phyloP scores from a whole-genome alignment of 1,140 invertebrate species.

The Drosophila mayri region DNA sequence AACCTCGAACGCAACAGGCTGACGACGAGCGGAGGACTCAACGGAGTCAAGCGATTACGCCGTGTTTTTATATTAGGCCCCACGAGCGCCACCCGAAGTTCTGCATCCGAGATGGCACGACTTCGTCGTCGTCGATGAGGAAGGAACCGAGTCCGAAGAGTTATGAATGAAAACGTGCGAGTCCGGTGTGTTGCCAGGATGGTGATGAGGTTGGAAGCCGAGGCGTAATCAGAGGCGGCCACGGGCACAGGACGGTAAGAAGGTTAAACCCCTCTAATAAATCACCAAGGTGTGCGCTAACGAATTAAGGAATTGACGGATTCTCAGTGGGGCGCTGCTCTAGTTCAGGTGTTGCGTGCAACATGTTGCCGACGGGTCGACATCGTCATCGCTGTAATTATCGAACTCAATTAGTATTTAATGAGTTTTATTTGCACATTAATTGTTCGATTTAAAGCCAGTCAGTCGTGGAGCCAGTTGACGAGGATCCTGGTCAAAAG shows the following conservation, averaged over 20 bases:
- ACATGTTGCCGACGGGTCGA: constrained; percentile 24
- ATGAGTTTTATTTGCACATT: constrained; percentile 77
- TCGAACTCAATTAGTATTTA: constrained; percentile 80
- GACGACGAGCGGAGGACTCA: constrained; percentile 81
- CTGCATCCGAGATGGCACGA: constrained; percentile 23
- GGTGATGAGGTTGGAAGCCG: constrained; percentile 8
- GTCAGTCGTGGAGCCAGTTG: constrained; percentile 1
- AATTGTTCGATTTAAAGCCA: constrained; percentile 64
- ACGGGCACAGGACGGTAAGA: constrained; percentile 1
- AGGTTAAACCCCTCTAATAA: constrained; percentile 22
- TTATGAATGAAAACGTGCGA: constrained; percentile 76
- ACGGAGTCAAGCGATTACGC: constrained; percentile 56
- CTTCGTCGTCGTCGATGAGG: constrained; percentile 15
- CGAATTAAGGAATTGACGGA: constrained; percentile 28
- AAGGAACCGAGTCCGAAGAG: constrained; percentile 49
- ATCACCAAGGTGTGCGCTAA: constrained; percentile 33
- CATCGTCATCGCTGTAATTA: constrained; percentile 53
- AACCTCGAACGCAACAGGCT: constrained; percentile 81
- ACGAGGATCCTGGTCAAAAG: constrained; percentile 6
- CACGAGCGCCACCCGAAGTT: constrained; percentile 52
- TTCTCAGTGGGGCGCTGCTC: constrained; percentile 25
- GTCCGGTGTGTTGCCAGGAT: constrained; percentile 22
- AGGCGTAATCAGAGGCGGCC: constrained; percentile 16
- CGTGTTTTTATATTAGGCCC: constrained; percentile 81
- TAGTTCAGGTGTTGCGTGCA: constrained; percentile 47